Evolutionary conservation across 2,888 invertebrate species (phyloP).

Genomic region (Conistra vaccinii): DNA sequence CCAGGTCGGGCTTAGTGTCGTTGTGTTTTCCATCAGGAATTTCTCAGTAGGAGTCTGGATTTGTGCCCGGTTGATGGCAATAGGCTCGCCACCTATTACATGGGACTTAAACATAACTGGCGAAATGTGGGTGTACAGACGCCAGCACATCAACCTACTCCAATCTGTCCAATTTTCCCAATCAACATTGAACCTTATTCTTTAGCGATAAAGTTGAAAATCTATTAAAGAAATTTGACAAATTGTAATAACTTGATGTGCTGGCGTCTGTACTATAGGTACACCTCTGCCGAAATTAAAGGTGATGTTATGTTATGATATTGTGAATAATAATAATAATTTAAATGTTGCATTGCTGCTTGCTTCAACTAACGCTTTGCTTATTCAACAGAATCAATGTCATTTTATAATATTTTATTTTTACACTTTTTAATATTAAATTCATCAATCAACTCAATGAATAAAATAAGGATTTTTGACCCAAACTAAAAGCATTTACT

Average conservation of each 20-base stretch:
- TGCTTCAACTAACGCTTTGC: conserved; percentile 50
- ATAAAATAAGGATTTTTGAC: background rate
- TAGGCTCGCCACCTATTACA: background rate
- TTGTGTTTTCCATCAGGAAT: background rate
- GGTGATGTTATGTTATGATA: background rate
- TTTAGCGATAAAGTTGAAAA: no score
- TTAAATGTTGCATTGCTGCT: conserved; percentile 12
- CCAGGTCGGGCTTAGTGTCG: no score
- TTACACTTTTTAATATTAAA: background rate
- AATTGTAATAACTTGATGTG: no score
- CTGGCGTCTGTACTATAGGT: no score
- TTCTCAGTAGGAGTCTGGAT: background rate
- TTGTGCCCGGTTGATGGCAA: background rate
- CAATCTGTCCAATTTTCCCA: no score
- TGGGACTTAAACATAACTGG: background rate
- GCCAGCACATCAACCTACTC: no score
- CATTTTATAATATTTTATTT: background rate
- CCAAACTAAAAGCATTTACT: no score
- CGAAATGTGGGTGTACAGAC: background rate
- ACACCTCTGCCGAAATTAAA: background rate
- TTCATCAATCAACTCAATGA: background rate
- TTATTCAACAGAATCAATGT: conserved; percentile 8
- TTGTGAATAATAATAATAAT: background rate
- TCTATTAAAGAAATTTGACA: no score
- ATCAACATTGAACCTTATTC: no score